Conservation (phyloP, 2,113 vertebrate genomes). For the Sinocyclocheilus anshuiensis region DNA sequence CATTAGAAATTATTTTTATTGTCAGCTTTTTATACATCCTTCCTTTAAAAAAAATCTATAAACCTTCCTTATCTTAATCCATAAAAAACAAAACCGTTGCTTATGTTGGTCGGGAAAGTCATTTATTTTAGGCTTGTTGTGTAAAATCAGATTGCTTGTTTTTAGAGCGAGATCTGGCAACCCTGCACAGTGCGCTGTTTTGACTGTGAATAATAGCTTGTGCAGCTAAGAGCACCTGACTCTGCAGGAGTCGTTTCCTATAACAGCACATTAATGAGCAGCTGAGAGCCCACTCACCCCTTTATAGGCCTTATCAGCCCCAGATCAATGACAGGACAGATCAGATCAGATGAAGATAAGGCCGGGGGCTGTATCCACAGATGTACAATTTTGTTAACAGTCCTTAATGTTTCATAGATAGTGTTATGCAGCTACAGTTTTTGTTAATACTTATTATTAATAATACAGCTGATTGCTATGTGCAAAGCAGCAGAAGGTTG, state of each 20-base stretch:
- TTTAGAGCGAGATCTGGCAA: neutral
- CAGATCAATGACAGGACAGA: neutral
- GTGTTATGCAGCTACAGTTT: neutral
- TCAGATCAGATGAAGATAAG: conserved; percentile 15
- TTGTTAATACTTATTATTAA: neutral
- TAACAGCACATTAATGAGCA: conserved; percentile 43
- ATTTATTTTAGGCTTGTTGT: neutral
- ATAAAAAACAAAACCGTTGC: neutral
- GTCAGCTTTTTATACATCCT: too few relatives aligned
- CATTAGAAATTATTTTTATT: neutral
- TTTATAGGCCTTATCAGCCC: conserved; percentile 28
- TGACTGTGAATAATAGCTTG: conserved; percentile 47
- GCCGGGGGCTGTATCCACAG: neutral
- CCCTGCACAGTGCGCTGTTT: conserved; percentile 2
- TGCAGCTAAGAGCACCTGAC: conserved; percentile 49
- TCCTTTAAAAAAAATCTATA: too few relatives aligned
- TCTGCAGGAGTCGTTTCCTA: conserved; percentile 37
- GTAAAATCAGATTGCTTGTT: neutral
- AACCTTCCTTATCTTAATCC: neutral
- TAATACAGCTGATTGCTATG: neutral
- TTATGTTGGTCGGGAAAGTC: neutral
- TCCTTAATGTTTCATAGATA: neutral
- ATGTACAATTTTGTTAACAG: neutral
- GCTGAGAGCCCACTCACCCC: conserved; percentile 19
- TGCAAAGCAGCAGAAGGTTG: neutral